Evolutionary conservation across 2,113 vertebrate species (phyloP), one percentile per base, ranked within the genome.

Genomic region (Ictalurus punctatus): DNA sequence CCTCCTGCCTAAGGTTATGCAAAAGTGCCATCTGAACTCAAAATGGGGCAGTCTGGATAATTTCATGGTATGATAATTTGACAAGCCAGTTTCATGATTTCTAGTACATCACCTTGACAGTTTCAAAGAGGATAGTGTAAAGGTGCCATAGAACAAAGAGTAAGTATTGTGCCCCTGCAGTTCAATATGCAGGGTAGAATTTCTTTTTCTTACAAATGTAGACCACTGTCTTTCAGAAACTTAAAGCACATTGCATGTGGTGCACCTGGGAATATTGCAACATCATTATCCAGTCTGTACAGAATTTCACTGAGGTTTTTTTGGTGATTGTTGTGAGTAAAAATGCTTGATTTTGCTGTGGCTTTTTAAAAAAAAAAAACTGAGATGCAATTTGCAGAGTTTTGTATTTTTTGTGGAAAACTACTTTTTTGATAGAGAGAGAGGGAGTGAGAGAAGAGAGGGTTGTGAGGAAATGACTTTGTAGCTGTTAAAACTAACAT

Each of bases 1-100:
- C 30, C 56, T 61, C 25, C 63, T 37, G 78, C 34, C 73, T 81
- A 58, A 56, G 59, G 78, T 65, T 37, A 44, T 21, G 44, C 63
- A 82, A 82, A 67, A 17, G 78, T 81, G 63, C 56, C 30, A 59
- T 83, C 80, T 83, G 80, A 61, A 37, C 54, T 61, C 56, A 40
- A 61, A 25, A 83, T 25, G 58, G 19, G 10, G 21, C 56, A 61
- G 34, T 25, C 56, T 83, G 58, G 81, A 40, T 83, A 83, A 83
- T 83, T 83, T 61, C 81, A 83, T 83, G 81, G 56, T 61, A 27
- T 40, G 30, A 61, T 83, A 61, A 61, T 61, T 61, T 83, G 56
- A 83, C 81, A 61, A 61, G n/a, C 3, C 19, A 23, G 37, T 37
- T 37, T 59, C 9, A 44, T 76, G 19, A 40, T 76, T 76, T 54